Conservation (phyloP, 30 jellyfish, hydroid and myxozoan species). For the Aurelia sp. region DNA sequence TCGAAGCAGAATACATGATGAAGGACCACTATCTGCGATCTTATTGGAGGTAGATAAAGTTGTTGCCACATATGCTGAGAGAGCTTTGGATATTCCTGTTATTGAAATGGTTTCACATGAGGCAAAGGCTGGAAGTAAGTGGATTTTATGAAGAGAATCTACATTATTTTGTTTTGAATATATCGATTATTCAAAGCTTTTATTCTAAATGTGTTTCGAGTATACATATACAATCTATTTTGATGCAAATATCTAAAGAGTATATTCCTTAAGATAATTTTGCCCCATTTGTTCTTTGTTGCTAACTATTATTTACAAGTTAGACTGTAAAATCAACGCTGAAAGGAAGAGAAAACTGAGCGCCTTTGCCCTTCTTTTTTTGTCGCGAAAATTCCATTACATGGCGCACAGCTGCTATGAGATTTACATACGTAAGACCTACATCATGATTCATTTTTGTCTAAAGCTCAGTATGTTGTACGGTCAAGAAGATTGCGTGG, state of each 20-base stretch:
- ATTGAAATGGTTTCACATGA: conserved; percentile 15
- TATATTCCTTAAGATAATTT: no score
- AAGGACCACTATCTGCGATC: conserved; percentile 37
- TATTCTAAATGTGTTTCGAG: neutral
- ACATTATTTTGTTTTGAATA: neutral
- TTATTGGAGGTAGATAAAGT: conserved; percentile 65
- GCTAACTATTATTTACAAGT: no score
- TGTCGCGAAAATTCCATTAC: no score
- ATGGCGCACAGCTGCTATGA: no score
- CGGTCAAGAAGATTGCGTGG: no score
- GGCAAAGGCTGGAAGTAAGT: conserved; percentile 58
- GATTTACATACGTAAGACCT: no score
- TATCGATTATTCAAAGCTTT: neutral
- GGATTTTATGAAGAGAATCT: neutral
- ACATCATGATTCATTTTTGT: no score
- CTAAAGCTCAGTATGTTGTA: no score
- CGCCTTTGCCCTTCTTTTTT: no score
- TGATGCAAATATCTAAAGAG: neutral
- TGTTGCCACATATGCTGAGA: conserved; percentile 77
- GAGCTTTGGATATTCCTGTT: conserved; percentile 67
- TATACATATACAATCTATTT: neutral
- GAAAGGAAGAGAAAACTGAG: no score
- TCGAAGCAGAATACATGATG: conserved; percentile 14
- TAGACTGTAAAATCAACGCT: no score
- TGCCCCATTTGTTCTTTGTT: no score